A percentile compares a stretch with the other conserved stretches of the same genome.
Conservation (phyloP, 2,113 vertebrate species). For the Eudyptes chrysolophus region DNA sequence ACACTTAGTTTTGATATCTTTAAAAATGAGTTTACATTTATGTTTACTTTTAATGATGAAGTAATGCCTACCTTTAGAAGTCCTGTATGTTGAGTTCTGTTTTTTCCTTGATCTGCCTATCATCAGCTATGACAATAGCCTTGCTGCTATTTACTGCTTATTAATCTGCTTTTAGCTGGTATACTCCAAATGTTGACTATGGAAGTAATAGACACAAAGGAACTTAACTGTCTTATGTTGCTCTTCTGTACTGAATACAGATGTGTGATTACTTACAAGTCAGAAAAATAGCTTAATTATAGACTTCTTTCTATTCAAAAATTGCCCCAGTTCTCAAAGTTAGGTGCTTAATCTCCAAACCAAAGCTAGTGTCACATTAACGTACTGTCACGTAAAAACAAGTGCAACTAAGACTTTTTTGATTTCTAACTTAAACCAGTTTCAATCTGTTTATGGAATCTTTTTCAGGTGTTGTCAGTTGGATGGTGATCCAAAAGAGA, state of each 20-base stretch:
- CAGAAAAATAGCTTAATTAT: conserved; percentile 9
- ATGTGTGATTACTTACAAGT: neutral
- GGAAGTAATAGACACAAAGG: neutral
- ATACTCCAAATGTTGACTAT: neutral
- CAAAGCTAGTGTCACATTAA: neutral
- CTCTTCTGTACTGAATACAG: neutral
- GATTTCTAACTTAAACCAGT: neutral
- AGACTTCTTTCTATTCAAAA: conserved; percentile 8
- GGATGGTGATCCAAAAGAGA: conserved; percentile 92
- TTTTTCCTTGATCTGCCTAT: neutral
- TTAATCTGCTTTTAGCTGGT: neutral
- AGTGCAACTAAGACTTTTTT: neutral
- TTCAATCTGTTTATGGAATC: conserved; percentile 37
- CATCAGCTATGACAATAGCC: neutral
- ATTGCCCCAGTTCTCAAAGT: neutral
- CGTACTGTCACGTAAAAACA: neutral
- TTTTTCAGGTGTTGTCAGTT: conserved; percentile 91
- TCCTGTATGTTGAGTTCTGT: neutral
- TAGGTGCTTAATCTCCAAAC: neutral
- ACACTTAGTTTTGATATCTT: neutral
- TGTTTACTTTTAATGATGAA: neutral
- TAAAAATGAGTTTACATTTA: neutral
- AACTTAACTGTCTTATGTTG: neutral
- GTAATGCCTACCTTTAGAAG: neutral
- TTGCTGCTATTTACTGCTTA: neutral